These are phyloP conservation scores for Agrotis clavis DNA, from an alignment of 2,888 invertebrate genomes.

Conservation along the genomic window DNA sequence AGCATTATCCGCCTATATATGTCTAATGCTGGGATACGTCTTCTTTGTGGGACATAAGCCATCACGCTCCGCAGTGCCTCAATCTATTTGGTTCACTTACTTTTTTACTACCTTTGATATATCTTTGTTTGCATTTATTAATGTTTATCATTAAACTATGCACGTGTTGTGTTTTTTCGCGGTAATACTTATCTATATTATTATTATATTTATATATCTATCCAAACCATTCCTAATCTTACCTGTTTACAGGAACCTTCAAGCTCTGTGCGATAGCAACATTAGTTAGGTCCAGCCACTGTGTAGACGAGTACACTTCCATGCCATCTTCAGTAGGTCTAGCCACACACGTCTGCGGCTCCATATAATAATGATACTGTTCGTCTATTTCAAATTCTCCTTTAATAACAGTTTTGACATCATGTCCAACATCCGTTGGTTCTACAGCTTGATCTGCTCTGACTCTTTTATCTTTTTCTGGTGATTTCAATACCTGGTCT, in stretches of 20 bases:
- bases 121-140: too few relatives aligned
- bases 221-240: slow-evolving; percentile 35
- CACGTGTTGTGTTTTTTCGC: background rate
- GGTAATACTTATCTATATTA: too few relatives aligned
- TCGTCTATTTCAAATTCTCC: slow-evolving; percentile 90
- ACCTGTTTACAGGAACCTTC: slow-evolving; percentile 92
- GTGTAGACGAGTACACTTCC: slow-evolving; percentile 92
- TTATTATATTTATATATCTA: background rate
- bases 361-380: slow-evolving; percentile 95
- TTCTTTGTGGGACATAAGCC: too few relatives aligned
- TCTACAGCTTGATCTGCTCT: slow-evolving; percentile 60
- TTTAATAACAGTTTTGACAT: slow-evolving; percentile 83
- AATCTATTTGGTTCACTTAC: too few relatives aligned
- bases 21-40: too few relatives aligned
- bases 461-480: slow-evolving; percentile 65
- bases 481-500: slow-evolving; percentile 70
- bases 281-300: slow-evolving; percentile 92
- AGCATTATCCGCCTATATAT: too few relatives aligned
- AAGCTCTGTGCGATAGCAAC: slow-evolving; percentile 88
- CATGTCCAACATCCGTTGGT: slow-evolving; percentile 76
- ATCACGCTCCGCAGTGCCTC: too few relatives aligned
- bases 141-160: too few relatives aligned
- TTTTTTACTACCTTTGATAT: too few relatives aligned
- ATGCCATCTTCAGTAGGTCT: slow-evolving; percentile 93
- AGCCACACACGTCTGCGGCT: slow-evolving; percentile 92